Evolutionary conservation across 2,888 invertebrate species (phyloP).

Genomic region (Zaprionus bogoriensis): DNA sequence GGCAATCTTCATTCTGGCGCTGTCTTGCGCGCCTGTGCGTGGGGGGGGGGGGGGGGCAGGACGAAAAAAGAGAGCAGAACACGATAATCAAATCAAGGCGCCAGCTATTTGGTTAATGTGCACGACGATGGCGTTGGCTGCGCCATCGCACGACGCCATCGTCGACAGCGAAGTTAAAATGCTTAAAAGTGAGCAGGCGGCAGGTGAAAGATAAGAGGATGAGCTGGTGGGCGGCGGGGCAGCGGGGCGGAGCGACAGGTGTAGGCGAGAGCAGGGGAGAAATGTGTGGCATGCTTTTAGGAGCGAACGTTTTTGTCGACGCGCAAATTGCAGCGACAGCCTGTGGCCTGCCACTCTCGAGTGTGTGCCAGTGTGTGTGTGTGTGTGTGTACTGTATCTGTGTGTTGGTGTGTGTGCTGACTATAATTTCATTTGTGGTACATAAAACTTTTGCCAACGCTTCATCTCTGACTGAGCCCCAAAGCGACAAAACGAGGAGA

Average conservation of each 20-base stretch:
- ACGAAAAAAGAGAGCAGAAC: constrained; percentile 24
- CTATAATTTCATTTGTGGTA: constrained; percentile 77
- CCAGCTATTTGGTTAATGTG: constrained; percentile 78
- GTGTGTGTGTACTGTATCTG: constrained; percentile 2
- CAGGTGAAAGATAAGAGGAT: neutral
- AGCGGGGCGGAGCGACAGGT: neutral
- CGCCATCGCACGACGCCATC: constrained; percentile 20
- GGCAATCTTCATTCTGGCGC: constrained; percentile 55
- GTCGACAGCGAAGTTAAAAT: constrained; percentile 53
- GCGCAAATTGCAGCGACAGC: constrained; percentile 71
- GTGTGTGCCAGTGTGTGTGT: neutral
- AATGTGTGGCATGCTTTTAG: constrained; percentile 70
- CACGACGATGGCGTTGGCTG: constrained; percentile 37
- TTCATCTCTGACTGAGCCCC: constrained; percentile 51
- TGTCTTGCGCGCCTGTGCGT: too few relatives aligned
- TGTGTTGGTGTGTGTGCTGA: constrained; percentile 41
- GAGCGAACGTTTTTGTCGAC: constrained; percentile 59
- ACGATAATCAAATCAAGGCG: constrained; percentile 76
- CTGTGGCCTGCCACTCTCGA: constrained; percentile 47
- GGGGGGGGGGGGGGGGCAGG: neutral
- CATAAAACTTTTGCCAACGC: constrained; percentile 67
- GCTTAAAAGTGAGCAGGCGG: constrained; percentile 64
- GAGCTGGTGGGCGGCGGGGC: neutral
- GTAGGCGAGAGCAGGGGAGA: neutral
- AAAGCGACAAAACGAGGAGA: constrained; percentile 14